Percentiles rank a stretch among this genome's conserved stretches.
These are phyloP conservation scores for Battus philenor DNA, from an alignment of 1,140 invertebrate genomes.

Conservation along the genomic window DNA sequence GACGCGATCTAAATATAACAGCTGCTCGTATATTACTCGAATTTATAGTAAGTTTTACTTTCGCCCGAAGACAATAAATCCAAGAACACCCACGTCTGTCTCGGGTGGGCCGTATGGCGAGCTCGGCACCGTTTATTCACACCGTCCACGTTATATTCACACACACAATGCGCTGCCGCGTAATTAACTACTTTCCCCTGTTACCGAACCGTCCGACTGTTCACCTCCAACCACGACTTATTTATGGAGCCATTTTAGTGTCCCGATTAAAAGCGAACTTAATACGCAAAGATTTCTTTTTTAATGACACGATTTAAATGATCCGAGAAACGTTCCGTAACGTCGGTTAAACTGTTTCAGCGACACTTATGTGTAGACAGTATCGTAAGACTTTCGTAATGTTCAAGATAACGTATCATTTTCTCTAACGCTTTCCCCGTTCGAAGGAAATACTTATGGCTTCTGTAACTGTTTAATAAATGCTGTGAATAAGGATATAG, in stretches of 20 bases:
- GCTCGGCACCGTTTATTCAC: slow-evolving; percentile 19
- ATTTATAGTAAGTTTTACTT: slow-evolving; percentile 1
- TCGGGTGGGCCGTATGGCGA: too few species aligned
- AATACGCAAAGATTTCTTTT: slow-evolving; percentile 2
- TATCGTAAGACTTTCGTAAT: slow-evolving; percentile 5
- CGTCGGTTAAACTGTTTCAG: background rate
- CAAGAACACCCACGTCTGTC: slow-evolving; percentile 5
- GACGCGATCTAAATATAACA: too few species aligned
- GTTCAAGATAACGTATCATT: slow-evolving; percentile 4
- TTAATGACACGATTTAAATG: background rate
- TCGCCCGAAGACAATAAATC: slow-evolving; percentile 3
- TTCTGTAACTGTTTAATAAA: slow-evolving; percentile 3
- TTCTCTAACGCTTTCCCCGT: slow-evolving; percentile 7
- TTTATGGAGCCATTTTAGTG: slow-evolving; percentile 4
- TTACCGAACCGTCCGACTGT: slow-evolving; percentile 24
- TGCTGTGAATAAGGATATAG: slow-evolving; percentile 19
- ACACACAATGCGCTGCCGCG: slow-evolving; percentile 18
- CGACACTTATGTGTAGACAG: background rate
- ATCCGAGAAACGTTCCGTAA: background rate
- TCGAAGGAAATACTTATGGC: background rate
- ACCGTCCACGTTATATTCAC: slow-evolving; percentile 22
- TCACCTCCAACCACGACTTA: slow-evolving; percentile 4
- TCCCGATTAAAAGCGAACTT: slow-evolving; percentile 15
- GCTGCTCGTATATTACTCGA: too few species aligned
- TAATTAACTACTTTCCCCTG: slow-evolving; percentile 29